Evolutionary conservation across 1,140 invertebrate species (phyloP).

Genomic region (Bactericera cockerelli): DNA sequence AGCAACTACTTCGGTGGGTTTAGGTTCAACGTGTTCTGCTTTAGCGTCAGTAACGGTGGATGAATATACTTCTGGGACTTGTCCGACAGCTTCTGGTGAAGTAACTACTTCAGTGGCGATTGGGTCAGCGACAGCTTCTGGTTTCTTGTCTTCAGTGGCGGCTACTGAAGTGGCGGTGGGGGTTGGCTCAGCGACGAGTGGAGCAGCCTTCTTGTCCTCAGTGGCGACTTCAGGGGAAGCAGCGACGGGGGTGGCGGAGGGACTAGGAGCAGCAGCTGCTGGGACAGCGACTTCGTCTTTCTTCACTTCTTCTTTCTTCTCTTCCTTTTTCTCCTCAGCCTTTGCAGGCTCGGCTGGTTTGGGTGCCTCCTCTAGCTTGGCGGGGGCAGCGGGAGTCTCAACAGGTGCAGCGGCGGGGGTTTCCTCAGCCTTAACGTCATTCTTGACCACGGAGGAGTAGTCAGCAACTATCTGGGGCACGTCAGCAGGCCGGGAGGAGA

Average conservation of each 20-base stretch:
- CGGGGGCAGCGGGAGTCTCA: not conserved
- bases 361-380: not conserved
- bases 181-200: not conserved
- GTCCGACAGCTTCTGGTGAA: not conserved
- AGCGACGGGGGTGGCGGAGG: not conserved
- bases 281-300: not conserved
- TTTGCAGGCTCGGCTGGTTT: not conserved
- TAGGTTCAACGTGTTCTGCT: no score
- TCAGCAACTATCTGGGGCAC: not conserved
- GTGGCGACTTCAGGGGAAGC: not conserved
- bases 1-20: not conserved
- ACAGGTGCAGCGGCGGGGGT: not conserved
- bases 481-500: not conserved
- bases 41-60: not conserved
- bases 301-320: conserved; percentile 3
- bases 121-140: not conserved
- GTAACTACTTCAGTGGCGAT: not conserved
- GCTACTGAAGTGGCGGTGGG: not conserved
- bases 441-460: conserved; percentile 2
- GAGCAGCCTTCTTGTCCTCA: not conserved
- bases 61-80: not conserved
- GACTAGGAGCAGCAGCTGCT: not conserved
- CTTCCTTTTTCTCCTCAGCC: not conserved
- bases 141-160: not conserved
- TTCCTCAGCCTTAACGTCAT: not conserved